Conservation (phyloP, 1,140 invertebrate genomes). For the Sarcophaga peregrina region DNA sequence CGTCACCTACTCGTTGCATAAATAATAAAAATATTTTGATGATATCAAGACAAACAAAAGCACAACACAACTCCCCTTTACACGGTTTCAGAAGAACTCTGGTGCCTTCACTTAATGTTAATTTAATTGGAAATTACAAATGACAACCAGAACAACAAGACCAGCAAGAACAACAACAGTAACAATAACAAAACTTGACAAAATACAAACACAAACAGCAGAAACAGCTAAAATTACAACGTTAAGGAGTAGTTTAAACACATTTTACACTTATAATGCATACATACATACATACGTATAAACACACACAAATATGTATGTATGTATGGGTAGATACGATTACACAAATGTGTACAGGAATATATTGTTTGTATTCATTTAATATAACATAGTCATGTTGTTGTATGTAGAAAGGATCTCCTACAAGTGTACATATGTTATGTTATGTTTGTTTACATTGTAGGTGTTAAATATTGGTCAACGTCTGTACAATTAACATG, state of each 20-base stretch:
- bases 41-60: too few relatives aligned
- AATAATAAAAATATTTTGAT: too few relatives aligned
- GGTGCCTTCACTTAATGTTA: not conserved
- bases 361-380: not conserved
- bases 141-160: conserved; percentile 7
- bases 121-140: conserved; percentile 31
- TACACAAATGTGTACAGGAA: not conserved
- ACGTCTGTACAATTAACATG: conserved; percentile 29
- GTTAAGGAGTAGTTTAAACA: too few relatives aligned
- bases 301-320: not conserved
- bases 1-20: too few relatives aligned
- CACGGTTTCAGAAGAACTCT: too few relatives aligned
- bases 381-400: not conserved
- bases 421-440: not conserved
- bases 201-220: not conserved
- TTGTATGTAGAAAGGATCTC: not conserved
- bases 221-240: too few relatives aligned
- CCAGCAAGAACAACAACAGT: too few relatives aligned
- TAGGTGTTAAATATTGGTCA: conserved; percentile 33
- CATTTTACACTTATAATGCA: too few relatives aligned
- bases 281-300: not conserved
- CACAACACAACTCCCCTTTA: too few relatives aligned
- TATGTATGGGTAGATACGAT: not conserved
- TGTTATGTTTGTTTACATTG: too few relatives aligned
- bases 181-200: too few relatives aligned